These are phyloP conservation scores for Trichechus manatus DNA, from an alignment of 2,113 vertebrate genomes.

Conservation along the genomic window DNA sequence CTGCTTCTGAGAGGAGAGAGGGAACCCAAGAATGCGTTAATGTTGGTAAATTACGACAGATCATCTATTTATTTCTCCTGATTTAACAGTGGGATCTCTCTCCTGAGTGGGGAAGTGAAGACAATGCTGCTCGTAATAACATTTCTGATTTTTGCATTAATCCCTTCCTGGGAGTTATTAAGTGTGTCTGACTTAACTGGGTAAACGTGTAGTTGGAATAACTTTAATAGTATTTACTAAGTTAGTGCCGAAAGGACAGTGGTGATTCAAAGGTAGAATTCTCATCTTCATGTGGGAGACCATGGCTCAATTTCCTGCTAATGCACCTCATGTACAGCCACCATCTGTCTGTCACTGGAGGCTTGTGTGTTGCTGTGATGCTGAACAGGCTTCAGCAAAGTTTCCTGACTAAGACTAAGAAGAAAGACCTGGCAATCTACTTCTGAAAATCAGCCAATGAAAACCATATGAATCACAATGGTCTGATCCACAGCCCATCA, in stretches of 20 bases:
- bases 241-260: background rate
- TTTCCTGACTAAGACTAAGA: no score
- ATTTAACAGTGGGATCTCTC: background rate
- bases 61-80: background rate
- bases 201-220: background rate
- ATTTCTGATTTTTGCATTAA: background rate
- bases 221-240: conserved; percentile 19
- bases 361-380: no score
- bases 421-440: no score
- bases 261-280: no score
- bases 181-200: background rate
- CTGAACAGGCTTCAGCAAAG: no score
- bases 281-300: no score
- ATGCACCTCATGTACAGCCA: no score
- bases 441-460: no score
- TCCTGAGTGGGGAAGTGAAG: background rate
- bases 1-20: background rate
- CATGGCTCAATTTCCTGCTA: no score
- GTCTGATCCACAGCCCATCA: no score
- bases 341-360: no score
- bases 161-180: background rate
- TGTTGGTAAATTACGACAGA: background rate
- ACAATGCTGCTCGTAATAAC: background rate
- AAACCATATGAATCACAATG: no score
- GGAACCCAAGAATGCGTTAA: background rate